Percentiles rank a stretch among this genome's conserved stretches.
Evolutionary conservation across 2,888 invertebrate species (phyloP).

Genomic region (Proisotoma minuta): DNA sequence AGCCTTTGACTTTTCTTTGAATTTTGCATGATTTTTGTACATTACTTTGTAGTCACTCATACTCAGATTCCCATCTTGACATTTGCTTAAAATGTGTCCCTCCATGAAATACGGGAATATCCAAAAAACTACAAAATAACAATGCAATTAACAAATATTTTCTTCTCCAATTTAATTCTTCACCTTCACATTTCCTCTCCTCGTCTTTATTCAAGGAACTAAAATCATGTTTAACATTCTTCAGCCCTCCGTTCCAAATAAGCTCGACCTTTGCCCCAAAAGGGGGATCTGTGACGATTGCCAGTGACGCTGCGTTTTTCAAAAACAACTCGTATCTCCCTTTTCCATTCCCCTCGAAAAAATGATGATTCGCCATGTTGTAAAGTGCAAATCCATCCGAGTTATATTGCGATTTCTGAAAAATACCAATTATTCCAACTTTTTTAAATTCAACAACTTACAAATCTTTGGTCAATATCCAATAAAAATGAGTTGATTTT

Average conservation of each 20-base stretch:
- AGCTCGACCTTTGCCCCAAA: constrained; percentile 30
- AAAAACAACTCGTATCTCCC: constrained; percentile 14
- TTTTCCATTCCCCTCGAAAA: constrained; percentile 9
- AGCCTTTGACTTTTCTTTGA: constrained; percentile 4
- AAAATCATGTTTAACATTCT: constrained; percentile 17
- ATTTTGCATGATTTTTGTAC: constrained; percentile 32
- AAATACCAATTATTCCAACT: no score
- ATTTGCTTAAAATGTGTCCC: constrained; percentile 32
- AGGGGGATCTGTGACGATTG: constrained; percentile 25
- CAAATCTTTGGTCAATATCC: constrained; percentile 29
- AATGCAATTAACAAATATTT: no score
- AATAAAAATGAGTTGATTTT: constrained; percentile 20
- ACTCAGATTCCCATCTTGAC: constrained; percentile 9
- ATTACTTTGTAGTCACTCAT: constrained; percentile 34
- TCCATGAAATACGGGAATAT: constrained; percentile 36
- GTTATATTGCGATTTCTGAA: not conserved
- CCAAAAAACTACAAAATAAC: constrained; percentile 25
- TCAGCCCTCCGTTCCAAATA: constrained; percentile 25
- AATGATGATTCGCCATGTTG: constrained; percentile 33
- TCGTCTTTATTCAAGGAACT: not conserved
- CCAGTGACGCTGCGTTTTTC: constrained; percentile 7
- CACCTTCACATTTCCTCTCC: not conserved
- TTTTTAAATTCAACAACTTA: constrained; percentile 7
- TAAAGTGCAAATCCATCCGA: constrained; percentile 9
- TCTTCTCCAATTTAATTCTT: not conserved